Evolutionary conservation across 2,113 vertebrate genomes (phyloP).

Genomic region (Gobius niger): DNA sequence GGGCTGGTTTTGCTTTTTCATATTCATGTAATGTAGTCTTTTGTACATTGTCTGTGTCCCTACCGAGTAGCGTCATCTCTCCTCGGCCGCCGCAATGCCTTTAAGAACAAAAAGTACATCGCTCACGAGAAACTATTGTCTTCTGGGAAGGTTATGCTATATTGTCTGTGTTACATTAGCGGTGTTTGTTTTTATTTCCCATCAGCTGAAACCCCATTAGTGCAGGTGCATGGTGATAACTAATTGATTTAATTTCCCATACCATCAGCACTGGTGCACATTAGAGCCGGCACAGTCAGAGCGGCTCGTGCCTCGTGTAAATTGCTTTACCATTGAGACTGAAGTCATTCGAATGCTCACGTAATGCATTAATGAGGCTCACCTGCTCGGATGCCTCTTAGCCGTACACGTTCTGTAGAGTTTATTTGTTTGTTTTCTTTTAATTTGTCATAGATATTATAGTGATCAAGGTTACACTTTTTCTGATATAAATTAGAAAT

Average conservation of each 20-base stretch:
- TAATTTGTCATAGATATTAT: background rate
- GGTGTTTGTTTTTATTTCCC: constrained; percentile 21
- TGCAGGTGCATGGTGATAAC: constrained; percentile 35
- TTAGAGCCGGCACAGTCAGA: constrained; percentile 20
- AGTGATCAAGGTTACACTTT: background rate
- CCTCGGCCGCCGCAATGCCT: background rate
- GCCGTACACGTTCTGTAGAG: too few species aligned
- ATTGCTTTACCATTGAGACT: constrained; percentile 14
- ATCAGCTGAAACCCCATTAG: constrained; percentile 28
- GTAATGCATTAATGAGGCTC: background rate
- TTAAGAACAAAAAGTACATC: background rate
- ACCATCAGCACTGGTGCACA: constrained; percentile 33
- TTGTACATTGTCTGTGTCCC: background rate
- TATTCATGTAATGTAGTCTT: background rate
- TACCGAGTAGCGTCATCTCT: background rate
- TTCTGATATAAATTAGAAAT: too few species aligned
- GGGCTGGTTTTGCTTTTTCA: background rate
- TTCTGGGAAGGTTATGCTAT: background rate
- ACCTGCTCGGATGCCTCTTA: background rate
- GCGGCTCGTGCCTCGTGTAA: constrained; percentile 31
- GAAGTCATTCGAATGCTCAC: background rate
- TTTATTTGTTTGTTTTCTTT: background rate
- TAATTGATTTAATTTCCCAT: constrained; percentile 38
- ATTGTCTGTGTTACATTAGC: constrained; percentile 7
- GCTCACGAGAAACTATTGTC: constrained; percentile 2